Conservation (phyloP, 2,888 invertebrate species). For the Drosophila ochracea region DNA sequence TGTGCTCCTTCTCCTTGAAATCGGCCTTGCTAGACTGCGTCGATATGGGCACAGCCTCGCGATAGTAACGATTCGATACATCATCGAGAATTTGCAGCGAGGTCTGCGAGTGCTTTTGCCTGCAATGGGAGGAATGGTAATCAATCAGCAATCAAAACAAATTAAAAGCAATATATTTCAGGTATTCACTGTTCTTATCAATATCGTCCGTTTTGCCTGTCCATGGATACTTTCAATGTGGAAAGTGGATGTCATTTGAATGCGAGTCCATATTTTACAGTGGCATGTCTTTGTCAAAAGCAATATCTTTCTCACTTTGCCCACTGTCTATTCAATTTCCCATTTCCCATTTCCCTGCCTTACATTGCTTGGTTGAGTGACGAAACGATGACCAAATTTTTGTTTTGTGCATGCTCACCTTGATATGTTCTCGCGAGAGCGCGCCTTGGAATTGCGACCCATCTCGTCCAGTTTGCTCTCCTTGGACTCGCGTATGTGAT, state of each 20-base stretch:
- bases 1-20: slow-evolving; percentile 83
- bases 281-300: too few species aligned
- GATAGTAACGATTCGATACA: slow-evolving; percentile 84
- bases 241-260: not conserved
- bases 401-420: slow-evolving; percentile 52
- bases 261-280: not conserved
- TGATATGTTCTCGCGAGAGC: slow-evolving; percentile 85
- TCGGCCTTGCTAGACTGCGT: slow-evolving; percentile 81
- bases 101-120: slow-evolving; percentile 84
- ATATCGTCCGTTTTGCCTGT: not conserved
- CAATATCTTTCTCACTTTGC: too few species aligned
- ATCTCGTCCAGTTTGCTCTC: slow-evolving; percentile 91
- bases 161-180: not conserved
- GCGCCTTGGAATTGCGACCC: slow-evolving; percentile 85
- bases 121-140: slow-evolving; percentile 38
- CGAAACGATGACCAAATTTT: not conserved
- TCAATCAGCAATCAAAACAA: not conserved
- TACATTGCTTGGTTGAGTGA: not conserved
- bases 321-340: not conserved
- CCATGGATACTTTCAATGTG: not conserved
- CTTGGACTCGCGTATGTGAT: slow-evolving; percentile 91
- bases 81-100: slow-evolving; percentile 85
- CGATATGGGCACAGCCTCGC: slow-evolving; percentile 83
- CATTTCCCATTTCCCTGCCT: not conserved
- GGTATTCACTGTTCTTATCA: not conserved